phyloP scores from a whole-genome alignment of 2,888 invertebrate species.

The Copidosoma aretas region DNA sequence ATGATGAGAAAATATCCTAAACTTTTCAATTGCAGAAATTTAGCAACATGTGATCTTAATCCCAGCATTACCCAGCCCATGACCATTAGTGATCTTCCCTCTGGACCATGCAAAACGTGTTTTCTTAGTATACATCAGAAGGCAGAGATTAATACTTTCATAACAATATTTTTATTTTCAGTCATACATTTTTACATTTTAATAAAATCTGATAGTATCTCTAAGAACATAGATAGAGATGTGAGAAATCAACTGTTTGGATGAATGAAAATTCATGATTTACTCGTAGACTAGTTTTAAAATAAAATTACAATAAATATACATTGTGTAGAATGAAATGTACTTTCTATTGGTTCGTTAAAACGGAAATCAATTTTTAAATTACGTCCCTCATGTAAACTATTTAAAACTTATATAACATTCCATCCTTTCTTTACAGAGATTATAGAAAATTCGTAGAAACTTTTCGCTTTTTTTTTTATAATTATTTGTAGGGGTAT shows the following conservation, averaged over 20 bases:
- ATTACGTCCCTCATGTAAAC: constrained; percentile 2
- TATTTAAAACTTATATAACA: constrained; percentile 14
- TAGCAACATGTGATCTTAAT: no score
- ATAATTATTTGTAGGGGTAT: constrained; percentile 20
- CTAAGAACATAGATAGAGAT: constrained; percentile 50
- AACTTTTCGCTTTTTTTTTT: constrained; percentile 21
- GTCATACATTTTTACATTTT: constrained; percentile 54
- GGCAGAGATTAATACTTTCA: constrained; percentile 32
- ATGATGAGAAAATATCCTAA: no score
- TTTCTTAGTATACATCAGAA: no score
- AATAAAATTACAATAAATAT: constrained; percentile 53
- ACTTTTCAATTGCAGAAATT: no score
- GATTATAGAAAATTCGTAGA: constrained; percentile 32
- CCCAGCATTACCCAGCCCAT: no score
- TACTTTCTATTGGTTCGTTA: constrained; percentile 31
- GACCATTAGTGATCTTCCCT: no score
- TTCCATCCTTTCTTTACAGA: constrained; percentile 14
- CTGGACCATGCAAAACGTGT: no score
- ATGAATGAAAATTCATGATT: constrained; percentile 38
- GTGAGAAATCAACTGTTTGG: constrained; percentile 38
- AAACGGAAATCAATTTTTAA: constrained; percentile 27
- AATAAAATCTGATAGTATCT: constrained; percentile 55
- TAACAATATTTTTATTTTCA: constrained; percentile 55
- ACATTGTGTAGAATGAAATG: constrained; percentile 42
- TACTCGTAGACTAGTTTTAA: constrained; percentile 54